Evolutionary conservation across 2,888 invertebrate genomes (phyloP).

Genomic region (Aspidiotus rigidus): DNA sequence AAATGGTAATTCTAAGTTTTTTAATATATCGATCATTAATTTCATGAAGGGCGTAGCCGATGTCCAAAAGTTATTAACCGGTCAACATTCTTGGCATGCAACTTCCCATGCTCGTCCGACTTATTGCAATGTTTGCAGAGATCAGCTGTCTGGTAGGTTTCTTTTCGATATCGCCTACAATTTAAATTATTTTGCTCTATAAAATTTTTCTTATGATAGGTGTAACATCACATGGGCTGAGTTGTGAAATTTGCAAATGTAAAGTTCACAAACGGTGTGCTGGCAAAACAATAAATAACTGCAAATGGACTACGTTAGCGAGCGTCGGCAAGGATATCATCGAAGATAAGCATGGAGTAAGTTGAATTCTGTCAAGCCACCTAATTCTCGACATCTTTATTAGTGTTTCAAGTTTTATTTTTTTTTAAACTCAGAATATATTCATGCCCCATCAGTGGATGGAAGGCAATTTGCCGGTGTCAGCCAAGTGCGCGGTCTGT

Average conservation of each 20-base stretch:
- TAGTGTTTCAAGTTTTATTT: background rate
- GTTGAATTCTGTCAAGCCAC: constrained; percentile 39
- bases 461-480: constrained; percentile 92
- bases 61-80: constrained; percentile 58
- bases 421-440: constrained; percentile 34
- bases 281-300: constrained; percentile 81
- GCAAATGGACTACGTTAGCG: constrained; percentile 95
- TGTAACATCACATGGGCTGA: constrained; percentile 88
- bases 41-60: constrained; percentile 42
- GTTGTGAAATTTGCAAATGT: constrained; percentile 95
- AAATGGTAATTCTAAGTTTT: no score
- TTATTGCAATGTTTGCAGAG: constrained; percentile 93
- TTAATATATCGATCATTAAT: background rate
- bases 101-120: constrained; percentile 91
- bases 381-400: constrained; percentile 13
- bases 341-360: constrained; percentile 82
- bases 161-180: background rate
- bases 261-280: constrained; percentile 95
- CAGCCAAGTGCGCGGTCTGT: constrained; percentile 84
- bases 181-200: background rate
- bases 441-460: constrained; percentile 98
- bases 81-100: constrained; percentile 74
- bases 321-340: constrained; percentile 91
- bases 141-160: constrained; percentile 62
- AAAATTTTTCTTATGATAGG: constrained; percentile 48